These are phyloP conservation scores for Suricata suricatta DNA, from an alignment of 2,113 vertebrate genomes.

Conservation along the genomic window DNA sequence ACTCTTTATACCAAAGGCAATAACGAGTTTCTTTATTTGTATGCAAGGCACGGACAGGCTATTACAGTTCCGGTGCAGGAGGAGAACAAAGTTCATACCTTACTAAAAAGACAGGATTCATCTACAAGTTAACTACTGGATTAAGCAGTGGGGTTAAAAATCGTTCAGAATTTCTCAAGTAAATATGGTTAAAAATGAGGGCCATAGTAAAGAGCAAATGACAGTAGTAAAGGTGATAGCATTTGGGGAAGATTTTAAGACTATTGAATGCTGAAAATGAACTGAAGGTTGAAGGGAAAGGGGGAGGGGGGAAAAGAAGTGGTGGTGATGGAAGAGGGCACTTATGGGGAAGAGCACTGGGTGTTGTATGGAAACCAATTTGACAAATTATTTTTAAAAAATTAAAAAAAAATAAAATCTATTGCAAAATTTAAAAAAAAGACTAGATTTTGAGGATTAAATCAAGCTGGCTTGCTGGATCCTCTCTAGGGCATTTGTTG, in stretches of 20 bases:
- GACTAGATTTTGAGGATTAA: not conserved
- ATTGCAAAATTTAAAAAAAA: too few relatives aligned
- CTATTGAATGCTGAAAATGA: too few relatives aligned
- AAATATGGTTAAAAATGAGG: not conserved
- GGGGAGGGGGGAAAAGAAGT: too few relatives aligned
- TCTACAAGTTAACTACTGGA: not conserved
- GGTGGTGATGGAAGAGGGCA: too few relatives aligned
- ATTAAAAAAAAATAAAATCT: too few relatives aligned
- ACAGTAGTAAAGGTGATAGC: not conserved
- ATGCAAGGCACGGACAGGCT: fast-evolving
- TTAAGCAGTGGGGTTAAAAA: not conserved
- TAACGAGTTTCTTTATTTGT: not conserved
- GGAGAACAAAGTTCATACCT: not conserved
- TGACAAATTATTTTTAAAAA: too few relatives aligned
- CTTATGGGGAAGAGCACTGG: too few relatives aligned
- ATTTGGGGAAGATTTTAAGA: not conserved
- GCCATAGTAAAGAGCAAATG: not conserved
- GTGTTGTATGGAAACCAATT: too few relatives aligned
- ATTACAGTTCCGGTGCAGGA: not conserved
- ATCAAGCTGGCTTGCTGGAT: not conserved
- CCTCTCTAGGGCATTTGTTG: not conserved
- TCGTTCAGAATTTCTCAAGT: not conserved
- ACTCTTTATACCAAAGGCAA: not conserved
- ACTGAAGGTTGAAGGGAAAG: too few relatives aligned
- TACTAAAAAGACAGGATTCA: not conserved